Evolutionary conservation across 2,797 vertebrate species (phyloP), one percentile per base, ranked within the genome.

Genomic region (Chaunax sp.): DNA sequence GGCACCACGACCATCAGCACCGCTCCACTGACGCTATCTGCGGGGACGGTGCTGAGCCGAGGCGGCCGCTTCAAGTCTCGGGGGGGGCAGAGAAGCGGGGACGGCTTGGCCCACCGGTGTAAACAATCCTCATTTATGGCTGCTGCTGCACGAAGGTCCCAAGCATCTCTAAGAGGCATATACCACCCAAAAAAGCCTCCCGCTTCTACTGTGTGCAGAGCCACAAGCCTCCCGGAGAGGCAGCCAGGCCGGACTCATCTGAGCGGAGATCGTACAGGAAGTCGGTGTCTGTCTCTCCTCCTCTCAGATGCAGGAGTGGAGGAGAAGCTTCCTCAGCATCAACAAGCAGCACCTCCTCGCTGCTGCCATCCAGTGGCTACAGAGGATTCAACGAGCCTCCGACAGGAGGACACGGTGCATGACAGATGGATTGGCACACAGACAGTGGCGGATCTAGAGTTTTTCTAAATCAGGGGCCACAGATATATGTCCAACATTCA

Each of bases 231-330:
- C 78, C 72, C 70, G 59, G 59, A 83, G 82, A 77, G 64, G 80
- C 75, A 47, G 66, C 58, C 71, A 55, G 78, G 65, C 74, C 75
- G 81, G 50, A 77, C 63, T 73, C 73, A 60, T 82, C 72, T 65
- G 80, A 74, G 51, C 59, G 25, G 62, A 69, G 83, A 82, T 84
- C 81, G 81, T 75, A 92, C 94, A 94, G 93, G 94, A 94, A 94
- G 93, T 93, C 72, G 69, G 53, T 58, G 87, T 78, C 45, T 55
- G 75, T 79, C 82, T 89, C 82, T 84, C 81, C 80, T 80, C 70
- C 71, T 77, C 77, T 88, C 79, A 77, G 87, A 90, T 89, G 82
- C 84, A 86, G 81, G 74, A 80, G 77, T 73, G 76, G 77, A 85
- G 72, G 52, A 84, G 84, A 78, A 65, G 83, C 88, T 77, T 80